Conservation (phyloP, 1,140 invertebrate genomes). For the Chlorops oryzae region DNA sequence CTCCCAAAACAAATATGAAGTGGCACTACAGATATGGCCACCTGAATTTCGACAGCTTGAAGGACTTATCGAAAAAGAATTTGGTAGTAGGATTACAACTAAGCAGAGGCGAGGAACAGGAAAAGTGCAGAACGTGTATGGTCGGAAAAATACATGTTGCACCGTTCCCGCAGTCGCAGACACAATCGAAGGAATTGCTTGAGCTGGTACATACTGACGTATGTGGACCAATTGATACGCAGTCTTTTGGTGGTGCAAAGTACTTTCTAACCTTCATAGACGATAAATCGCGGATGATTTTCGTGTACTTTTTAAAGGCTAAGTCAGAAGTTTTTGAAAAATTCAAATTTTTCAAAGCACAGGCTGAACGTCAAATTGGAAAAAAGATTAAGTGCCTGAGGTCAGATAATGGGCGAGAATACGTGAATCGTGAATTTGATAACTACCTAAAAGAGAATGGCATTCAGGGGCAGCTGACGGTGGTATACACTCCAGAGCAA, state of each 20-base stretch:
- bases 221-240: slow-evolving; percentile 45
- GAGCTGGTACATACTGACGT: slow-evolving; percentile 46
- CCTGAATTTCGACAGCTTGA: slow-evolving; percentile 26
- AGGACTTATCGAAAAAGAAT: slow-evolving; percentile 16
- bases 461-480: slow-evolving; percentile 27
- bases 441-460: slow-evolving; percentile 8
- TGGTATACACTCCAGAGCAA: slow-evolving; percentile 34
- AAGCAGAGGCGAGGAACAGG: slow-evolving; percentile 12
- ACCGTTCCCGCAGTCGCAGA: slow-evolving; percentile 16
- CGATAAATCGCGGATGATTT: slow-evolving; percentile 38
- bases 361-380: slow-evolving; percentile 26
- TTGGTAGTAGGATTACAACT: slow-evolving; percentile 15
- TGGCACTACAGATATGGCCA: slow-evolving; percentile 31
- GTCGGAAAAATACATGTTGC: slow-evolving; percentile 25
- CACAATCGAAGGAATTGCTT: slow-evolving; percentile 24
- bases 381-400: slow-evolving; percentile 17
- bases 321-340: slow-evolving; percentile 42
- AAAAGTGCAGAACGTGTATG: slow-evolving; percentile 20
- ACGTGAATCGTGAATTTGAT: slow-evolving; percentile 11
- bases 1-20: slow-evolving; percentile 10
- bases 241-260: slow-evolving; percentile 31
- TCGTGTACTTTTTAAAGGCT: slow-evolving; percentile 45
- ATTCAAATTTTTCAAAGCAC: slow-evolving; percentile 30
- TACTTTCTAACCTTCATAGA: slow-evolving; percentile 49
- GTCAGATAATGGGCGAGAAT: slow-evolving; percentile 16